Base-by-base conservation (phyloP, 2,888 invertebrate genomes). In the Ennomos erosarius region DNA sequence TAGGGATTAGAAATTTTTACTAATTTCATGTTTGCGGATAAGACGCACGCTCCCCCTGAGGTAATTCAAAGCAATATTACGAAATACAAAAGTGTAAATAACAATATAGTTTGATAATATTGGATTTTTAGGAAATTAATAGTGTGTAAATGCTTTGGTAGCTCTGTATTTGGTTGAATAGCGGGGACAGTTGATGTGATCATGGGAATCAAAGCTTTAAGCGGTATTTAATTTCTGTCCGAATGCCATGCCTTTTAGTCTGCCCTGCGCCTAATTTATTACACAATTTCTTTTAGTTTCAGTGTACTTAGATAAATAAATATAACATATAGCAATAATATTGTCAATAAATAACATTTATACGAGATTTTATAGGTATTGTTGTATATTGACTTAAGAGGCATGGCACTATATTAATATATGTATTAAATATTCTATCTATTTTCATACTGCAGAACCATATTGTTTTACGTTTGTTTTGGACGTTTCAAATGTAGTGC, bases 121-220 rank as follows among this genome's bases (percentile, higher is more conserved):
- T 83, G 85, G 82, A 87, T 90, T 91, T 92, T 90, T 91, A 91
- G 90, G 38, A 87, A 90, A 90, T 87, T 87, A 87, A 86, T 90
- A 90, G 89, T 79, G 73, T 78, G 77, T 86, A 87, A 84, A 84
- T 72, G 91, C 91, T 91, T 91, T 79, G 76, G 84, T 90, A 90
- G 90, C 71, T 83, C 80, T 83, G 79, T 83, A 80, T 78, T 81
- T 69, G 78, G 73, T 79, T 75, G 71, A 77, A 76, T 77, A 56
- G 59, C 67, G 85, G 86, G 89, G 84, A 75, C 76, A 74, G 82
- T 84, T 82, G 80, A 80, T 80, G 87, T 90, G 90, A 90, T 90
- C 79, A 82, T 83, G 85, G 90, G 84, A 92, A 91, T 92, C 91
- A 92, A 91, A 92, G 91, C 91, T 92, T 92, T 92, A 92, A 92